Evolutionary conservation across 1,140 invertebrate genomes (phyloP), one percentile per base, ranked within the genome.

Genomic region (Amphibalanus amphitrite): DNA sequence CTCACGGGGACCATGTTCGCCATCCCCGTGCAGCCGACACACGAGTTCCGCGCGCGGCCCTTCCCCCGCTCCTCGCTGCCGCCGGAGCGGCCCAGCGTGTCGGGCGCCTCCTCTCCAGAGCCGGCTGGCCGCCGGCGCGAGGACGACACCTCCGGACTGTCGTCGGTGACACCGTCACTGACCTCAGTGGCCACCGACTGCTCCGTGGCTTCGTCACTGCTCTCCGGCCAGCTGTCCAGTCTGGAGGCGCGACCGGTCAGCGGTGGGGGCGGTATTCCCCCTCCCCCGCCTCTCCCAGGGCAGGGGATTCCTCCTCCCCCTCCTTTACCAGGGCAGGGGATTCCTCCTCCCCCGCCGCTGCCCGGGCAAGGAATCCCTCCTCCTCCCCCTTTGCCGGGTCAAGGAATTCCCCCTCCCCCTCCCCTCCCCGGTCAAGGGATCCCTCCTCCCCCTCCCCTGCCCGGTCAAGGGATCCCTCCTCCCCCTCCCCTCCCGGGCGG

Each of bases 241-340:
- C 47, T 59, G 47, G 47, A 69, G 47, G 4, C 26, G 26, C 47
- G 69, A 0, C 69, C n/a, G n/a, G 25, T 26, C 26, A 25, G 20
- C 0, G 15, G 15, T 26, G 28, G n/a, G n/a, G n/a, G 15, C 25
- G 28, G 40, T 23, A 59, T 33, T 3, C 67, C 67, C 0, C 70
- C 72, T 28, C 72, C 72, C 6, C 71, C 74, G 23, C 74, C 74
- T 17, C 70, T 67, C 13, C 70, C 72, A 15, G 30, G 30, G 25
- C 20, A 68, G 25, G 29, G 38, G 59, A 28, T 28, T 65, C 40
- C 40, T 67, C 28, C 40, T 0, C 69, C 38, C 0, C 29, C 70
- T 33, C 28, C 40, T n/a, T n/a, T n/a, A n/a, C n/a, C n/a, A n/a
- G n/a, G n/a, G n/a, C n/a, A n/a, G n/a, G n/a, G n/a, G n/a, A n/a